Percentiles rank a stretch among this genome's conserved stretches.
phyloP scores from a whole-genome alignment of 2,888 invertebrate species.

The Apomyelois bistriatella region DNA sequence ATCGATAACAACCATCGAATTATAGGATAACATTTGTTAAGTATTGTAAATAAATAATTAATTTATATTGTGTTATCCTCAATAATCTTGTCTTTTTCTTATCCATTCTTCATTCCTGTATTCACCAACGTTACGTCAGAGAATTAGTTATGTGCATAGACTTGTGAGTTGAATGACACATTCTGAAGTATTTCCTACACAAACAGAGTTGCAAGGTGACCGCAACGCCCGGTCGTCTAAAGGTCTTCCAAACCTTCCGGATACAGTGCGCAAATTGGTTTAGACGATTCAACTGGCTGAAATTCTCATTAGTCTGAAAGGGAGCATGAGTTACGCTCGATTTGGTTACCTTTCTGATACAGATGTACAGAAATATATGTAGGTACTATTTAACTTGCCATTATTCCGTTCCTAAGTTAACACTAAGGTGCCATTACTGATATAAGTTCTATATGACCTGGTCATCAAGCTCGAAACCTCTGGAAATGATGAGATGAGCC shows the following conservation, averaged over 20 bases:
- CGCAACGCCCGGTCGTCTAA: constrained; percentile 24
- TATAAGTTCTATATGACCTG: too few relatives aligned
- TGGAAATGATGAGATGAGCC: too few relatives aligned
- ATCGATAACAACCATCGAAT: too few relatives aligned
- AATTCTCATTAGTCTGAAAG: constrained; percentile 2
- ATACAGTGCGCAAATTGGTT: constrained; percentile 5
- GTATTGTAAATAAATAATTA: background rate
- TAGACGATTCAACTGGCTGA: background rate
- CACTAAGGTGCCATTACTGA: too few relatives aligned
- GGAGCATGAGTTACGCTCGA: background rate
- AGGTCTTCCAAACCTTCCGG: constrained; percentile 21
- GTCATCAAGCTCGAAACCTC: too few relatives aligned
- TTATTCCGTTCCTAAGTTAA: too few relatives aligned
- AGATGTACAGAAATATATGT: background rate
- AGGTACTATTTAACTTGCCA: too few relatives aligned
- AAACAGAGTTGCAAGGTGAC: constrained; percentile 26
- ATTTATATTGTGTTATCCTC: background rate
- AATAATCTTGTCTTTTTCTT: background rate
- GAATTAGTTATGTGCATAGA: constrained; percentile 16
- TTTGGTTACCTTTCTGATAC: background rate
- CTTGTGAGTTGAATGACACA: constrained; percentile 20
- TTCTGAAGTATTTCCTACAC: background rate
- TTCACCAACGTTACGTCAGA: background rate
- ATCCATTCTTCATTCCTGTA: background rate
- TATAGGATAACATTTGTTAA: too few relatives aligned